A percentile compares a stretch with the other conserved stretches of the same genome.
Conservation (phyloP, 2,888 invertebrate genomes). For the Bruchidius siliquastri region DNA sequence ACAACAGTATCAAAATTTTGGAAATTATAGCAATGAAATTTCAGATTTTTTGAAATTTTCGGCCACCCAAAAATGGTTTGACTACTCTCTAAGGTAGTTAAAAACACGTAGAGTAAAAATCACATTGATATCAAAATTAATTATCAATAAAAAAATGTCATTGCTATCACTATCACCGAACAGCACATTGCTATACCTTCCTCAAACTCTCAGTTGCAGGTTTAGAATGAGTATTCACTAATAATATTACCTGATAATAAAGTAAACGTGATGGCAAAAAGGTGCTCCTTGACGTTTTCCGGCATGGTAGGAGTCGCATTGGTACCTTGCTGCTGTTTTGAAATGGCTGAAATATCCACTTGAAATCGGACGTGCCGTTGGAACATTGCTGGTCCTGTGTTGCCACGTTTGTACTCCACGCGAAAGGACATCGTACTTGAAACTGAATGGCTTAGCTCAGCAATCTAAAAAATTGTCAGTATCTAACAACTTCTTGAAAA, state of each 20-base stretch:
- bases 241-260: slow-evolving; percentile 87
- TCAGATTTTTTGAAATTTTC: no score
- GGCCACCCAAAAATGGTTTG: no score
- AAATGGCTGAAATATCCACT: slow-evolving; percentile 81
- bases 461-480: slow-evolving; percentile 64
- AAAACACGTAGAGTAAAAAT: no score
- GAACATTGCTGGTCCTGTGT: slow-evolving; percentile 93
- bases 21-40: no score
- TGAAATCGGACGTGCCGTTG: slow-evolving; percentile 95
- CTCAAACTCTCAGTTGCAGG: no score
- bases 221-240: no score
- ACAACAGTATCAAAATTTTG: no score
- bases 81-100: no score
- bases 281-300: slow-evolving; percentile 65
- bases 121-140: no score
- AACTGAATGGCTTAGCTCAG: slow-evolving; percentile 95
- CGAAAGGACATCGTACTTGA: slow-evolving; percentile 96
- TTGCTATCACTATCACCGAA: no score
- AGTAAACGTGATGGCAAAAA: slow-evolving; percentile 93
- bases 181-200: no score
- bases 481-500: not conserved
- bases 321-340: slow-evolving; percentile 63
- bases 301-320: slow-evolving; percentile 36
- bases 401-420: slow-evolving; percentile 94
- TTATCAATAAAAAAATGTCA: no score